Base-by-base conservation (phyloP, 2,113 vertebrate genomes). In the Xyrauchen texanus region DNA sequence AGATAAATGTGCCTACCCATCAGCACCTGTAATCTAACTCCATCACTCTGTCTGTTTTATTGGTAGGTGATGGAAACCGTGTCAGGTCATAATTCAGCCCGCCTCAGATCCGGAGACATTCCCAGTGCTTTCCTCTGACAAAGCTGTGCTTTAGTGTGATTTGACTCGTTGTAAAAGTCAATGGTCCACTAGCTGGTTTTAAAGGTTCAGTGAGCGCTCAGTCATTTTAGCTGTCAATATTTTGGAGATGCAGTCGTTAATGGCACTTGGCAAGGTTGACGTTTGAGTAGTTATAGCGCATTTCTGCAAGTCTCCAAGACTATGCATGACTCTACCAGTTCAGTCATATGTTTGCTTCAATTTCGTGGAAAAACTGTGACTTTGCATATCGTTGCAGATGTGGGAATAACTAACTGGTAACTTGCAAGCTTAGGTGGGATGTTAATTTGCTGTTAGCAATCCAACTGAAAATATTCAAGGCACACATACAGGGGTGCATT, bases 1-100 rank as follows among this genome's bases (percentile, higher is more conserved):
- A 51, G 82, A 80, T 79, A 63, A 83, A 73, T 62, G 69, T 81
- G 76, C n/a, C 57, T 55, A 63, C 62, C 52, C 78, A 64, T 84
- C 82, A 77, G 57, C 62, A 44, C 68, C 53, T 63, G 65, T 74
- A 74, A 60, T 55, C 70, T 66, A 75, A 76, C 79, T 74, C 60
- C 73, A 68, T 4, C 21, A 5, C 66, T 55, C 21, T 51, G 58
- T 65, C 67, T 66, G 52, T 61, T 72, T 62, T 77, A 80, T 55
- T 67, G 78, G 46, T 57, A 68, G 68, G 9, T 44, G 16, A 51
- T 52, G 46, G 46, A 77, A 21, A 67, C 51, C 46, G 47, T 76
- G 47, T 81, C 57, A 80, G 64, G 57, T 47, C 65, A 67, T 68
- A 58, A 76, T 53, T 78, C 58, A 68, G 63, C 47, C 47, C 62